phyloP scores from a whole-genome alignment of 1,140 invertebrate species.

The Centruroides sculpturatus region DNA sequence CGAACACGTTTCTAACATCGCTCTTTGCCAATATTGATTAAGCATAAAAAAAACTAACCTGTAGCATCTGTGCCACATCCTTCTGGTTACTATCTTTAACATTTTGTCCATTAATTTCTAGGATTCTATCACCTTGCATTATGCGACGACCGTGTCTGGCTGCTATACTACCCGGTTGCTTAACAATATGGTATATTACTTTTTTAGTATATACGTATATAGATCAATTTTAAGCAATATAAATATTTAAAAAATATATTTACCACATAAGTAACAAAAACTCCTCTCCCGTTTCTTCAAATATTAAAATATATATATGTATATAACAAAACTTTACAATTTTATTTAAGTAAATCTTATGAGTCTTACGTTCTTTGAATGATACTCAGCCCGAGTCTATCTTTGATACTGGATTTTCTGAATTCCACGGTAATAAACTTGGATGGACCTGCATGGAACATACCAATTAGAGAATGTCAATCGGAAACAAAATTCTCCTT shows the following conservation, averaged over 20 bases:
- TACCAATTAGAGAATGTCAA: background rate
- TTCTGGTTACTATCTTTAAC: constrained; percentile 16
- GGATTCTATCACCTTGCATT: constrained; percentile 18
- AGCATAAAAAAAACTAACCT: constrained; percentile 6
- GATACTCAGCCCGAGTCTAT: constrained; percentile 14
- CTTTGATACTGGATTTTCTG: constrained; percentile 15
- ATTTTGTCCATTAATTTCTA: constrained; percentile 20
- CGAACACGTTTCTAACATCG: background rate
- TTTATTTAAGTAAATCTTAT: no score
- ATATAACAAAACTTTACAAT: no score
- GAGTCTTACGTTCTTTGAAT: constrained; percentile 14
- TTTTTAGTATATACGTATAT: background rate
- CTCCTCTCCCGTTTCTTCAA: constrained; percentile 16
- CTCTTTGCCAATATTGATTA: background rate
- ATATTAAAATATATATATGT: no score
- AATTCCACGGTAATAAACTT: constrained; percentile 18
- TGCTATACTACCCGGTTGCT: constrained; percentile 19
- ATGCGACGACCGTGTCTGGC: constrained; percentile 12
- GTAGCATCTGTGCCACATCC: constrained; percentile 14
- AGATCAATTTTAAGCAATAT: background rate
- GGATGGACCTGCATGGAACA: constrained; percentile 4
- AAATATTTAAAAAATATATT: constrained; percentile 1
- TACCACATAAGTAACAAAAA: constrained; percentile 20
- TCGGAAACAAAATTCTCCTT: background rate
- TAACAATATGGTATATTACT: background rate